Evolutionary conservation across 64 coral and sea anemone species (phyloP), one percentile per base, ranked within the genome.

Genomic region (Porites lutea): DNA sequence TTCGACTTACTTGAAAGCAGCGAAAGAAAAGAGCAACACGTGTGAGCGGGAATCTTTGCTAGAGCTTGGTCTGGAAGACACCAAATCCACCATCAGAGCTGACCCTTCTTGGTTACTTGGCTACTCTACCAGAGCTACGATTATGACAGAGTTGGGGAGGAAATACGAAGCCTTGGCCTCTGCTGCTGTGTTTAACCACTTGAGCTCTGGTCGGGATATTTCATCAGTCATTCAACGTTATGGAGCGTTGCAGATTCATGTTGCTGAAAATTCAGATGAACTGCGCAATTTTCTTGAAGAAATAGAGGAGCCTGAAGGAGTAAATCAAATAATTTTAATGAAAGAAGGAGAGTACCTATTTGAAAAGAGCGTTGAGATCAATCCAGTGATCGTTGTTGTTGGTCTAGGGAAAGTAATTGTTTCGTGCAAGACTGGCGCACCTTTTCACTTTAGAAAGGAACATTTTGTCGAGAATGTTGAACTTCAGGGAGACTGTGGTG

Each of bases 181-280:
- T 7, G 75, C 75, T 55, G 75, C 75, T 54, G 50, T 78, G 75
- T 78, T 54, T 78, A 78, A 78, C 8, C 51, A 78, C 75, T 20
- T 78, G 50, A 78, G 50, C 14, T 54, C 4, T 7, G 75, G 75
- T 54, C 51, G 75, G 75, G 75, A 78, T 7, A 8, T 53, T 14
- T 5, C 75, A 0, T 50, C 18, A 78, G n/a, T 78, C 54, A n/a
- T 8, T 54, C 49, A 52, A 10, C 52, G 50, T 50, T 78, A 77
- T 58, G 75, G 75, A n/a, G 20, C 8, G 3, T 16, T 77, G 1
- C 75, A 55, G 22, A 21, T 54, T 5, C 48, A 77, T 2, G 75
- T 77, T 52, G 75, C 53, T 77, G 49, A 78, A n/a, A 78, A 18
- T 9, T 78, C 75, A 55, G 75, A 12, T 54, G 18, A 78, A 52